Base-by-base conservation (phyloP, 2,113 vertebrate species). In the Rhodinocichla rosea region DNA sequence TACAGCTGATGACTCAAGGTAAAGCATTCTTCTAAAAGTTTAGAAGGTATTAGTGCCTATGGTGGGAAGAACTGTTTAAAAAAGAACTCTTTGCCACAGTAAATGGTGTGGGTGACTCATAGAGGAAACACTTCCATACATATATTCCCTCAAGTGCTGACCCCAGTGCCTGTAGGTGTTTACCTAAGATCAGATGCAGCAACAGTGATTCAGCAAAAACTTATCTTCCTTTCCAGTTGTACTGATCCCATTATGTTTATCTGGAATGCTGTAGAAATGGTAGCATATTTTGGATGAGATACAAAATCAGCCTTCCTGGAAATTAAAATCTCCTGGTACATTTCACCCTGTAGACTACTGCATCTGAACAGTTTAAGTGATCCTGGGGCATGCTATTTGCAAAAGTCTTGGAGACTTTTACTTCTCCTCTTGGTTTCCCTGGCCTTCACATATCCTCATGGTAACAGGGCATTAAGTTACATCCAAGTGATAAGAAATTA, bases 141-240 rank as follows among this genome's bases (percentile, higher is more conserved):
- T 21, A 33, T 17, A 64, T 35, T 71, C 57, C 44, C 53, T 70
- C 63, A 75, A 52, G 20, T 3, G 1, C 59, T 83, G 64, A 81
- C 69, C 71, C 39, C 56, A 47, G 20, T 23, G 32, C 28, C 40
- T 47, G 13, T 15, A 83, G 24, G 19, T 77, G 45, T 56, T 88
- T 90, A 65, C 55, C 28, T 37, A 78, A 71, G 63, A 88, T 44
- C 55, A 90, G 53, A 67, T 52, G 39, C 32, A 81, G 35, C 0
- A 4, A 69, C 20, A 62, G 45, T 94, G 78, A 94, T 83, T 93
- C 93, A 89, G 92, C 68, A 93, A 92, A 79, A 86, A 37, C 14
- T 81, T 70, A 33, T 50, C 33, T 60, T 90, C 35, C 35, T 79
- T 87, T 40, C 62, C 64, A 62, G 40, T 32, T 64, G 24, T 37